Conservation (phyloP, 1,140 invertebrate species). For the Camponotus vicinus region DNA sequence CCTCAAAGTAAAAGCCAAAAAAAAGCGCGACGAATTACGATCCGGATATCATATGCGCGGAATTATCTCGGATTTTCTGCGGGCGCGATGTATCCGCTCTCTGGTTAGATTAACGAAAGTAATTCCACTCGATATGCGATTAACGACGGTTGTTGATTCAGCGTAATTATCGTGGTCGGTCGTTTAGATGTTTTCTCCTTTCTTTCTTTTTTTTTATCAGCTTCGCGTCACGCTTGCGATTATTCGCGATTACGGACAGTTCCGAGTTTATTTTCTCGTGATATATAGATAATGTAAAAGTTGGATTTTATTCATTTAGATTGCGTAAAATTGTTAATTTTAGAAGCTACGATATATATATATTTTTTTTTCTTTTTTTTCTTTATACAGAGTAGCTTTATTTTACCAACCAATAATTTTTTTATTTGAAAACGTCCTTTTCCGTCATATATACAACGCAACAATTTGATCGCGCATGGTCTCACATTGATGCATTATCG, state of each 20-base stretch:
- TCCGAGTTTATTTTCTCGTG: conserved; percentile 13
- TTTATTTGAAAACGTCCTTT: neutral
- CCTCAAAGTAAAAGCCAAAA: neutral
- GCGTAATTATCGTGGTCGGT: conserved; percentile 30
- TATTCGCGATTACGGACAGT: neutral
- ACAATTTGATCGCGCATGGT: neutral
- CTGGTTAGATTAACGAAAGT: conserved; percentile 48
- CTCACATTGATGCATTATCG: neutral
- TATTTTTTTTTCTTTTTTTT: neutral
- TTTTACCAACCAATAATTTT: neutral
- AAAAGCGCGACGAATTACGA: conserved; percentile 28
- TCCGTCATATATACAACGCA: neutral
- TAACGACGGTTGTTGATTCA: conserved; percentile 47
- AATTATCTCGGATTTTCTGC: conserved; percentile 47
- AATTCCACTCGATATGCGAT: conserved; percentile 55
- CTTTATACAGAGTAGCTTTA: neutral
- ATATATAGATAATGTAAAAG: neutral
- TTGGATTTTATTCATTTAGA: neutral
- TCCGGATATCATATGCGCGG: conserved; percentile 24
- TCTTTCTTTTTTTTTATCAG: neutral
- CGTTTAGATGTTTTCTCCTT: neutral
- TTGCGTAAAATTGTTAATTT: neutral
- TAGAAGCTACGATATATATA: neutral
- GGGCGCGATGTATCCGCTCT: neutral
- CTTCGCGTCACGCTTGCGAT: neutral